phyloP scores from a whole-genome alignment of 2,888 invertebrate genomes.

The Philereme transversata region DNA sequence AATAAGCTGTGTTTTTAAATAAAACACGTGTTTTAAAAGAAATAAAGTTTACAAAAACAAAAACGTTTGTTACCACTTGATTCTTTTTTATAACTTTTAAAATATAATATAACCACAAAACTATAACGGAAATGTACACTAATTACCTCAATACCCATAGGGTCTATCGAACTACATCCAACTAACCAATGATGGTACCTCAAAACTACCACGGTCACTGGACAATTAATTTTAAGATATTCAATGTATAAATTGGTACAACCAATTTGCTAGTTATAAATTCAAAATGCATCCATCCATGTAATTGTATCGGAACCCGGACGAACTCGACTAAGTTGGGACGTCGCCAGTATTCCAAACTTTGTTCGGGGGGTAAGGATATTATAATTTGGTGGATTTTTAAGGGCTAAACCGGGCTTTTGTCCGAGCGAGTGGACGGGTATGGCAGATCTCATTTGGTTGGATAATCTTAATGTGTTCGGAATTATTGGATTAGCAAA shows the following conservation, averaged over 20 bases:
- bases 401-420: conserved; percentile 62
- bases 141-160: conserved; percentile 20
- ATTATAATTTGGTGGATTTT: conserved; percentile 59
- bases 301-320: conserved; percentile 79
- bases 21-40: conserved; percentile 5
- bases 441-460: conserved; percentile 46
- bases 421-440: conserved; percentile 55
- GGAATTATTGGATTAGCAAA: conserved; percentile 23
- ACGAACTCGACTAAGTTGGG: conserved; percentile 56
- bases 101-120: too few relatives aligned
- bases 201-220: conserved; percentile 59
- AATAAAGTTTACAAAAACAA: too few relatives aligned
- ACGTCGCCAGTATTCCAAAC: conserved; percentile 25
- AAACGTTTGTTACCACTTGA: too few relatives aligned
- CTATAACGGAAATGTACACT: background rate
- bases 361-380: conserved; percentile 39
- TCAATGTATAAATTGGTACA: conserved; percentile 76
- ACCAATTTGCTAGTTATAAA: conserved; percentile 83
- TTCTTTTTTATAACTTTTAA: too few relatives aligned
- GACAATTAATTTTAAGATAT: conserved; percentile 79
- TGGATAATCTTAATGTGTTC: conserved; percentile 41
- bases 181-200: conserved; percentile 35
- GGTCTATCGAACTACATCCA: conserved; percentile 33
- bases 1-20: conserved; percentile 42
- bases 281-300: conserved; percentile 80